Evolutionary conservation across 2,888 invertebrate genomes (phyloP).

Genomic region (Protonemura montana): DNA sequence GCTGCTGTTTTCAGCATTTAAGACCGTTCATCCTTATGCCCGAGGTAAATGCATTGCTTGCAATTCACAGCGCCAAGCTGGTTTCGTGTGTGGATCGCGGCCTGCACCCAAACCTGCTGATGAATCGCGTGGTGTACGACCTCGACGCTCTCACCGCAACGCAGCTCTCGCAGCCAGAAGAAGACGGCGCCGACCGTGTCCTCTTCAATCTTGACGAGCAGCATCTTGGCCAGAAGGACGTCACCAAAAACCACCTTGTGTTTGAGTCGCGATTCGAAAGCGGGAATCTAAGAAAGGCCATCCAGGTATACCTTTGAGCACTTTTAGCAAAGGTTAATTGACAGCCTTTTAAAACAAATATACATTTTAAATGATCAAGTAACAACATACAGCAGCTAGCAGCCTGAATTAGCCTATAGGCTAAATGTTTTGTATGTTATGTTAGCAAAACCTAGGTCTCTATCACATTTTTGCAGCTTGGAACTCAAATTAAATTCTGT

Average conservation of each 20-base stretch:
- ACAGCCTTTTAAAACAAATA: no score
- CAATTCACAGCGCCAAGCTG: slow-evolving; percentile 63
- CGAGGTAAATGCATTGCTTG: background rate
- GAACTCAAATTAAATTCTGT: no score
- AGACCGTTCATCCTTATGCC: background rate
- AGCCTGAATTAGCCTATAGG: no score
- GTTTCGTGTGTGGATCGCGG: slow-evolving; percentile 73
- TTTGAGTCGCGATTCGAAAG: slow-evolving; percentile 89
- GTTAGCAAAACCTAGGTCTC: no score
- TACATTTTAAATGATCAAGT: no score
- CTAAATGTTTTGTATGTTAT: no score
- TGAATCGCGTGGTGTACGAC: slow-evolving; percentile 74
- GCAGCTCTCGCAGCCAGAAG: slow-evolving; percentile 2
- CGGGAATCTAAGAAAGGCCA: slow-evolving; percentile 82
- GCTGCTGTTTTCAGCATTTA: background rate
- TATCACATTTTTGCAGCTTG: no score
- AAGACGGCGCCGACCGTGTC: slow-evolving; percentile 47
- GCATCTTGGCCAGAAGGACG: slow-evolving; percentile 60
- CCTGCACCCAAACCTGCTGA: slow-evolving; percentile 67
- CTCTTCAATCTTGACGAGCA: slow-evolving; percentile 64
- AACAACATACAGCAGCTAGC: no score
- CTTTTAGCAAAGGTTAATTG: no score
- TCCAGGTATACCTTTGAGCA: slow-evolving; percentile 73
- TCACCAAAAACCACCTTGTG: slow-evolving; percentile 62
- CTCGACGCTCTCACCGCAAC: slow-evolving; percentile 64